Evolutionary conservation across 2,797 vertebrate genomes (phyloP).

Genomic region (Phrynocephalus forsythii): DNA sequence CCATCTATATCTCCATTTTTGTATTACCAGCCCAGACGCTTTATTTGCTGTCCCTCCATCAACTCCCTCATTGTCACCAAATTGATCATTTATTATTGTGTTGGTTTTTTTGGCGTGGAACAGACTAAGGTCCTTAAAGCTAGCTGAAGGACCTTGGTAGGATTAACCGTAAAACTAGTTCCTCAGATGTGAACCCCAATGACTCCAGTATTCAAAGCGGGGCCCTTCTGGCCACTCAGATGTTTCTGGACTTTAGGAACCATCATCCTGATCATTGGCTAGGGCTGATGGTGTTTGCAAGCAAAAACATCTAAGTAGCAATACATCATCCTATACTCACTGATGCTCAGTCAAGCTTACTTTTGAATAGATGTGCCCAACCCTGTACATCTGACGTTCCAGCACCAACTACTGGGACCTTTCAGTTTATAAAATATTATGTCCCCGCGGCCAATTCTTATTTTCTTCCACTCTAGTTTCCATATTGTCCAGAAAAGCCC

Average conservation of each 20-base stretch:
- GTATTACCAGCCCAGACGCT: background rate
- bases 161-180: too few species aligned
- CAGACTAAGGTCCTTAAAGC: background rate
- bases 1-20: background rate
- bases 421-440: background rate
- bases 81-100: background rate
- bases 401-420: background rate
- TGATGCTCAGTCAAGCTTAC: background rate
- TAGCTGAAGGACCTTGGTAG: too few species aligned
- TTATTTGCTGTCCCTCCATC: background rate
- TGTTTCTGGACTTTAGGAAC: background rate
- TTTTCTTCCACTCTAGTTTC: background rate
- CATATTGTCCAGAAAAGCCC: background rate
- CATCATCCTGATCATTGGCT: background rate
- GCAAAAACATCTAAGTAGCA: background rate
- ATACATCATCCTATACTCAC: background rate
- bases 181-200: background rate
- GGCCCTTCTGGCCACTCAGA: too few species aligned
- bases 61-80: background rate
- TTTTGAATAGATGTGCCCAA: background rate
- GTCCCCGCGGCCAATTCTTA: too few species aligned
- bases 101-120: constrained; percentile 45
- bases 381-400: background rate
- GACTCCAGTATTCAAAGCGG: background rate
- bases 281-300: background rate